These are phyloP conservation scores for Drosophila nigrodunni DNA, from an alignment of 1,140 invertebrate genomes.

Conservation along the genomic window DNA sequence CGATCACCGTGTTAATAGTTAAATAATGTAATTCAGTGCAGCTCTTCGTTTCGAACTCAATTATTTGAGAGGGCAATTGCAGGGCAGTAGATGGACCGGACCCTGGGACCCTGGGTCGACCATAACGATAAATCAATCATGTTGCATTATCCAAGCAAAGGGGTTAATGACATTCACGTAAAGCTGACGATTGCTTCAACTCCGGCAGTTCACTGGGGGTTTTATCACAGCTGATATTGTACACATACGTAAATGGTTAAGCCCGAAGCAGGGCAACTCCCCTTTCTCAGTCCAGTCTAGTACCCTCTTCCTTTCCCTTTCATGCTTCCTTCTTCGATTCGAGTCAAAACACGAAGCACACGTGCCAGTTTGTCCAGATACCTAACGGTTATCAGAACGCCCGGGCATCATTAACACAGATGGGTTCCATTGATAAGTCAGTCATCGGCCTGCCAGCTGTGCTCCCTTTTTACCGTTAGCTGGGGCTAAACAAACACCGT, in stretches of 20 bases:
- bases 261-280: background rate
- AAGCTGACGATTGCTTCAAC: constrained; percentile 47
- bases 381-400: constrained; percentile 47
- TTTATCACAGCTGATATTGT: constrained; percentile 41
- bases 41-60: constrained; percentile 2
- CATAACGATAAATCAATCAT: constrained; percentile 55
- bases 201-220: constrained; percentile 27
- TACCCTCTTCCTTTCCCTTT: too few relatives aligned
- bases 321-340: too few relatives aligned
- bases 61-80: constrained; percentile 21
- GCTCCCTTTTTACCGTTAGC: constrained; percentile 4
- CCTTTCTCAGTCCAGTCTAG: too few relatives aligned
- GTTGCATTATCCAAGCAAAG: constrained; percentile 45
- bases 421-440: constrained; percentile 56
- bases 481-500: constrained; percentile 31
- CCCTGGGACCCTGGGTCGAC: constrained; percentile 15
- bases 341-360: constrained; percentile 8
- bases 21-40: constrained; percentile 32
- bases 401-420: constrained; percentile 60
- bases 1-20: constrained; percentile 33
- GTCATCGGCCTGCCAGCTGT: constrained; percentile 47
- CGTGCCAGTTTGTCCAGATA: constrained; percentile 19
- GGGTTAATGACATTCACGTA: constrained; percentile 55
- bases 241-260: constrained; percentile 1
- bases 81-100: constrained; percentile 9